phyloP scores from a whole-genome alignment of 2,113 vertebrate species.

The Ellobius talpinus region DNA sequence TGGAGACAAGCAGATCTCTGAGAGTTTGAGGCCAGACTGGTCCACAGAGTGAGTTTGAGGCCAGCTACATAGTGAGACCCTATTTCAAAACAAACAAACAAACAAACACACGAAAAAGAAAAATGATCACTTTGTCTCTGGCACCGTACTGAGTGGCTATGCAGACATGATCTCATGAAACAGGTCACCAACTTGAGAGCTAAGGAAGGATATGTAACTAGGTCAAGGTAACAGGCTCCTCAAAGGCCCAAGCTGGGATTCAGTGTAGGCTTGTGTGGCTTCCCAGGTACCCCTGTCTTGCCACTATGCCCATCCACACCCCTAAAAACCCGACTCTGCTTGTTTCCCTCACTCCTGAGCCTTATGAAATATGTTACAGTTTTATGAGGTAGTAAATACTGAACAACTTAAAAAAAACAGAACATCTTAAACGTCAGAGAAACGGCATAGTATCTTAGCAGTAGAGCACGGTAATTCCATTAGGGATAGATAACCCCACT shows the following conservation, averaged over 20 bases:
- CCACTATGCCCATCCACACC: neutral
- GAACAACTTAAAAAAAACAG: neutral
- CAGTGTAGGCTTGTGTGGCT: neutral
- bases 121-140: neutral
- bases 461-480: neutral
- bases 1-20: neutral
- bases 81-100: neutral
- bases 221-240: neutral
- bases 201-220: neutral
- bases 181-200: neutral
- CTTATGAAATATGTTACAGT: conserved; percentile 12
- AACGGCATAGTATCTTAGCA: neutral
- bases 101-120: neutral
- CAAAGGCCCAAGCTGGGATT: neutral
- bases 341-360: neutral
- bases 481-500: neutral
- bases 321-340: neutral
- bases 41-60: neutral
- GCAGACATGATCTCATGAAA: neutral
- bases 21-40: neutral
- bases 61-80: neutral
- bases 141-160: neutral
- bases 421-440: conserved; percentile 21
- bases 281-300: neutral
- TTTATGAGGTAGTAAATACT: conserved; percentile 28